These are phyloP conservation scores for Sycophila sp. DNA, from an alignment of 1,140 invertebrate species.

Conservation along the genomic window DNA sequence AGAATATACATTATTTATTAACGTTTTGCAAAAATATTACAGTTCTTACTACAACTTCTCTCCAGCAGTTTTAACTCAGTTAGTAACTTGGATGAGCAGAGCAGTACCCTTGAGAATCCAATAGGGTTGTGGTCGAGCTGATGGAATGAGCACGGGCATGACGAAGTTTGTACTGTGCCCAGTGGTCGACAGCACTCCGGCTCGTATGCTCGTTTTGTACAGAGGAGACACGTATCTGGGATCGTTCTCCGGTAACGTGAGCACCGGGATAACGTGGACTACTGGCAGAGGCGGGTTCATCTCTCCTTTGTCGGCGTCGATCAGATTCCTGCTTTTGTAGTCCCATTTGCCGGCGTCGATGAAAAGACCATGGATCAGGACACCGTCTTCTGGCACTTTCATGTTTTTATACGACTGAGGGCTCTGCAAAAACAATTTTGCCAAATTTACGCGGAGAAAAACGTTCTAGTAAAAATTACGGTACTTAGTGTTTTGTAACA, in stretches of 20 bases:
- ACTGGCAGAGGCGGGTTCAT: slow-evolving; percentile 82
- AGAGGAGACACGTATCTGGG: slow-evolving; percentile 79
- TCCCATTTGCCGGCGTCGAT: slow-evolving; percentile 90
- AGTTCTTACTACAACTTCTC: too few relatives aligned
- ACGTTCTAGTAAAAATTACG: too few relatives aligned
- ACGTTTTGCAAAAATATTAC: slow-evolving; percentile 7
- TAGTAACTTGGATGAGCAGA: slow-evolving; percentile 79
- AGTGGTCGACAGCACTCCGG: slow-evolving; percentile 85
- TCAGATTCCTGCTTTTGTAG: slow-evolving; percentile 69
- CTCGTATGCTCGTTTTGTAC: slow-evolving; percentile 87
- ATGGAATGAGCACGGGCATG: slow-evolving; percentile 78
- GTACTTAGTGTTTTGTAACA: too few relatives aligned
- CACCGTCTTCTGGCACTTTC: slow-evolving; percentile 74
- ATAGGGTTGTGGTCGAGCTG: slow-evolving; percentile 72
- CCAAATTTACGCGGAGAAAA: too few relatives aligned
- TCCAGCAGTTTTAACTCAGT: slow-evolving; percentile 67
- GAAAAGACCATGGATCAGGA: slow-evolving; percentile 86
- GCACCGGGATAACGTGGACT: slow-evolving; percentile 77
- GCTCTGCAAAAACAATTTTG: too few relatives aligned
- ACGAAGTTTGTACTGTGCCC: slow-evolving; percentile 92
- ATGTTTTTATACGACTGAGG: slow-evolving; percentile 69
- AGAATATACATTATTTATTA: slow-evolving; percentile 11
- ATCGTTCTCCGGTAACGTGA: slow-evolving; percentile 70
- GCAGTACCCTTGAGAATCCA: slow-evolving; percentile 91
- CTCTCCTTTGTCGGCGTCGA: slow-evolving; percentile 79